Evolutionary conservation across 2,797 vertebrate genomes (phyloP).

Genomic region (Holocentrus rufus): DNA sequence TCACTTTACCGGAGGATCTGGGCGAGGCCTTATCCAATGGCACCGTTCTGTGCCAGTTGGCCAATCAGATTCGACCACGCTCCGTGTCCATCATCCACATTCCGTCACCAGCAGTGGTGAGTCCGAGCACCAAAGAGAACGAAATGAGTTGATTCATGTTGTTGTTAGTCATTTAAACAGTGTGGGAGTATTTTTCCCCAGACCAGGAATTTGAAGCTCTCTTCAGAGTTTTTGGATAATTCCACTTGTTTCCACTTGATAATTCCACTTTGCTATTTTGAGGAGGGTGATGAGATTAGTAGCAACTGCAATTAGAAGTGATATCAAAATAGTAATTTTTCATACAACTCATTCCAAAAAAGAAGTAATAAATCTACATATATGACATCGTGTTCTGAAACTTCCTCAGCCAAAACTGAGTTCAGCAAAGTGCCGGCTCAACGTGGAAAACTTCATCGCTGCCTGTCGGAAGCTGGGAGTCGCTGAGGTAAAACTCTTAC

Average conservation of each 20-base stretch:
- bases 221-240: too few relatives aligned
- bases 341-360: too few relatives aligned
- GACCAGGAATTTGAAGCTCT: too few relatives aligned
- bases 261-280: too few relatives aligned
- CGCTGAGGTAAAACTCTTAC: conserved; percentile 82
- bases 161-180: too few relatives aligned
- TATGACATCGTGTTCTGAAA: not conserved
- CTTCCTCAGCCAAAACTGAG: conserved; percentile 88
- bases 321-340: too few relatives aligned
- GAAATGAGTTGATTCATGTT: too few relatives aligned
- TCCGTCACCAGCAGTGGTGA: conserved; percentile 92
- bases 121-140: conserved; percentile 40
- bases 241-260: too few relatives aligned
- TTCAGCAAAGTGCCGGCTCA: conserved; percentile 86
- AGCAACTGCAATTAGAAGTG: too few relatives aligned
- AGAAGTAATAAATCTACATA: not conserved
- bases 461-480: conserved; percentile 90
- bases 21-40: conserved; percentile 85
- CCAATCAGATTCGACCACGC: conserved; percentile 86
- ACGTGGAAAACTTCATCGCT: conserved; percentile 89
- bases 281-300: too few relatives aligned
- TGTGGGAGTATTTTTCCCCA: too few relatives aligned
- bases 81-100: conserved; percentile 89
- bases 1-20: conserved; percentile 83
- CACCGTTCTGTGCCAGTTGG: conserved; percentile 89